These are phyloP conservation scores for Spea multiplicata DNA, from an alignment of 2,113 vertebrate species.

Conservation along the genomic window DNA sequence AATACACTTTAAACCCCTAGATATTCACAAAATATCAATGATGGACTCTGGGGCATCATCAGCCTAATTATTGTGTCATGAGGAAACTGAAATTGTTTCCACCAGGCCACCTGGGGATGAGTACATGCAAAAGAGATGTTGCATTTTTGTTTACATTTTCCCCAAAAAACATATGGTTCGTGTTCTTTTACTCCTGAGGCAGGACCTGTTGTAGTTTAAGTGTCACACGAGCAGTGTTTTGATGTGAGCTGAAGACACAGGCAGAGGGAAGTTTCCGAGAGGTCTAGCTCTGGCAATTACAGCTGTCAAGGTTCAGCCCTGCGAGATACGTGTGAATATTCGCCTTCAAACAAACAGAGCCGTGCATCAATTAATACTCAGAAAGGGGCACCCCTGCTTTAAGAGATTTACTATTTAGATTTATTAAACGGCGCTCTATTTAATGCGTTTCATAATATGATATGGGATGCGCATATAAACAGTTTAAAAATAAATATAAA, in stretches of 20 bases:
- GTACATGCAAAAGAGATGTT: conserved; percentile 12
- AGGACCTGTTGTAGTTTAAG: conserved; percentile 5
- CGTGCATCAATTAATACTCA: neutral
- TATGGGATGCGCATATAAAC: no score
- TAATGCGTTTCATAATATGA: no score
- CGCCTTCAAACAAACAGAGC: neutral
- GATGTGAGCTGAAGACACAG: conserved; percentile 17
- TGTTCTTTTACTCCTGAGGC: conserved; percentile 29
- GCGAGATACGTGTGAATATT: neutral
- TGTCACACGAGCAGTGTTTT: conserved; percentile 15
- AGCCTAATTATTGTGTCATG: conserved; percentile 27
- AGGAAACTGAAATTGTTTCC: conserved; percentile 39
- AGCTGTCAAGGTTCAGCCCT: conserved; percentile 5
- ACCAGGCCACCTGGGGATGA: conserved; percentile 26
- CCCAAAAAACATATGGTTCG: conserved; percentile 30
- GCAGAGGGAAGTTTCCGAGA: conserved; percentile 17
- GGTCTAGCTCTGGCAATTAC: conserved; percentile 20
- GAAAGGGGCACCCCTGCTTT: neutral
- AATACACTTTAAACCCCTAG: conserved; percentile 1
- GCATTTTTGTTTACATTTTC: conserved; percentile 29
- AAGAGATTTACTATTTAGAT: neutral
- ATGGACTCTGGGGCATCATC: neutral
- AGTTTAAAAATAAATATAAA: no score
- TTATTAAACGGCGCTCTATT: neutral
- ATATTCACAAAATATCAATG: neutral